These are phyloP conservation scores for Tapera naevia DNA, from an alignment of 2,797 vertebrate species.

Conservation along the genomic window DNA sequence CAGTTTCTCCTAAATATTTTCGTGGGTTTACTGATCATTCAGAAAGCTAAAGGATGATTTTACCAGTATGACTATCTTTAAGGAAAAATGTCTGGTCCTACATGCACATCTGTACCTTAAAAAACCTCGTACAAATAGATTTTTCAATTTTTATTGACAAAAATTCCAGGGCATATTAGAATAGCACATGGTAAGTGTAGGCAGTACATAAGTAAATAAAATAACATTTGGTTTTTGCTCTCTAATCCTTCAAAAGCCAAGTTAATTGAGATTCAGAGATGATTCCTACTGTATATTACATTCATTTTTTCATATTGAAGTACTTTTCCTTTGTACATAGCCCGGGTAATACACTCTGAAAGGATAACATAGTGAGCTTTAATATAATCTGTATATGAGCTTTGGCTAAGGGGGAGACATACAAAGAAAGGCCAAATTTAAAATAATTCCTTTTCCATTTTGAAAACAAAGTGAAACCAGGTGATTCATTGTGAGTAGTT, in stretches of 20 bases:
- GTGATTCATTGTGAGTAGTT: not conserved
- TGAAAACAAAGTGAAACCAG: not conserved
- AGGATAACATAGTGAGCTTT: not conserved
- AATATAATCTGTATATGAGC: not conserved
- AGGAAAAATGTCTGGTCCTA: not conserved
- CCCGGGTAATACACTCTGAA: not conserved
- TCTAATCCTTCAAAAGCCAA: not conserved
- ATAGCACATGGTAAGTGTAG: not conserved
- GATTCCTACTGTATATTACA: not conserved
- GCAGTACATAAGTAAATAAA: slow-evolving; percentile 17
- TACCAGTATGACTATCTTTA: not conserved
- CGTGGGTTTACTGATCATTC: not conserved
- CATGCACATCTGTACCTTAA: not conserved
- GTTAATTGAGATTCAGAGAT: slow-evolving; percentile 9
- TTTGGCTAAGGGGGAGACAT: not conserved
- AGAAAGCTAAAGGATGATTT: not conserved
- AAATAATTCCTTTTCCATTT: not conserved
- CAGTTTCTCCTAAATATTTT: slow-evolving; percentile 1
- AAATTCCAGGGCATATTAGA: not conserved
- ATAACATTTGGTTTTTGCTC: not conserved
- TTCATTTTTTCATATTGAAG: slow-evolving; percentile 27
- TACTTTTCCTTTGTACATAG: not conserved
- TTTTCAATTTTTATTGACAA: not conserved
- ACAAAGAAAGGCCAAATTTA: not conserved
- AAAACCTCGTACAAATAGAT: not conserved